These are phyloP conservation scores for Chromoteleia sp. DNA, from an alignment of 2,888 invertebrate species.

Conservation along the genomic window DNA sequence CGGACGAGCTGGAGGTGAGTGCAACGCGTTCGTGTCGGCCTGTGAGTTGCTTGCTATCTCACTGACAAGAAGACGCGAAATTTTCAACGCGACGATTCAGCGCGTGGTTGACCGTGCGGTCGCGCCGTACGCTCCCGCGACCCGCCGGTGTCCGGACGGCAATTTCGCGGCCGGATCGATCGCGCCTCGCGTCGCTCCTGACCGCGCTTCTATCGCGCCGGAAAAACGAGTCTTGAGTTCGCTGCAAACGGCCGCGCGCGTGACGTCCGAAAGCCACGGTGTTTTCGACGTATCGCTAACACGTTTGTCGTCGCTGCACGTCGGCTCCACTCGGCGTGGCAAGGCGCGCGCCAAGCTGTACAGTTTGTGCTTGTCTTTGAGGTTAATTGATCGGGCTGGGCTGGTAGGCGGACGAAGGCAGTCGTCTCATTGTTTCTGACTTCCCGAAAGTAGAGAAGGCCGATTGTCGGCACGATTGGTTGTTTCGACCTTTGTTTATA, in stretches of 20 bases:
- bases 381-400: no score
- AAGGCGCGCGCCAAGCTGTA: no score
- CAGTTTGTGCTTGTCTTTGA: slow-evolving; percentile 27
- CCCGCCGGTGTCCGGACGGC: neutral
- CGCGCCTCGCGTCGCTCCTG: slow-evolving; percentile 12
- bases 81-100: slow-evolving; percentile 50
- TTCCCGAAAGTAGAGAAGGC: no score
- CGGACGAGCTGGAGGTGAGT: slow-evolving; percentile 83
- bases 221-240: no score
- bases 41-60: slow-evolving; percentile 39
- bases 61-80: slow-evolving; percentile 54
- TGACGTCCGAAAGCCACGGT: no score
- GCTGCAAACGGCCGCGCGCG: no score
- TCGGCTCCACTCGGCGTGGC: no score
- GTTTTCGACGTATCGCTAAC: neutral
- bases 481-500: no score
- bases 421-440: no score
- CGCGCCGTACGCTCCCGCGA: slow-evolving; percentile 15
- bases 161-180: slow-evolving; percentile 20
- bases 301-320: no score
- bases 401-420: no score
- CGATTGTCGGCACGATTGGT: no score
- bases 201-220: neutral
- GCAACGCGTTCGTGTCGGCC: slow-evolving; percentile 23
- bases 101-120: neutral